Evolutionary conservation across 1,140 invertebrate species (phyloP).

Genomic region (Bathynomus jamesi): DNA sequence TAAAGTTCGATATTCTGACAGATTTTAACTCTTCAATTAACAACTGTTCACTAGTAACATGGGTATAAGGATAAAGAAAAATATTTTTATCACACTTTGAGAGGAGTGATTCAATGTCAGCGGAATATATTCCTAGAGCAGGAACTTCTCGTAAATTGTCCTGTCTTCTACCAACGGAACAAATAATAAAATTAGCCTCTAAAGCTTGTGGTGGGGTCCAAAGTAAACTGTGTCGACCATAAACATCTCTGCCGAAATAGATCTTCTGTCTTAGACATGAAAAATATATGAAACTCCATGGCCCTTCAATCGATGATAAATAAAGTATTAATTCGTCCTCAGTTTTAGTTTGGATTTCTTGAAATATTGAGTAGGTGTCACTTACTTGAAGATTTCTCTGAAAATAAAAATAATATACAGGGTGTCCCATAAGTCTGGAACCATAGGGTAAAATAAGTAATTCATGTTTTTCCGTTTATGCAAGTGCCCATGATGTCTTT

Average conservation of each 20-base stretch:
- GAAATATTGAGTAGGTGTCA: slow-evolving; percentile 40
- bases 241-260: slow-evolving; percentile 76
- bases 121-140: slow-evolving; percentile 25
- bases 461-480: slow-evolving; percentile 18
- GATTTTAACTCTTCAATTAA: not conserved
- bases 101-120: not conserved
- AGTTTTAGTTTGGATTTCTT: slow-evolving; percentile 22
- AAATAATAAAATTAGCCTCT: slow-evolving; percentile 43
- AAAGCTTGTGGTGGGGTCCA: slow-evolving; percentile 48
- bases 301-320: slow-evolving; percentile 60
- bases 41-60: slow-evolving; percentile 7
- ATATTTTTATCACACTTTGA: not conserved
- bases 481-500: slow-evolving; percentile 38
- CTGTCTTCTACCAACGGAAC: slow-evolving; percentile 53
- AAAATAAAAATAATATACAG: slow-evolving; percentile 35
- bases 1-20: not conserved
- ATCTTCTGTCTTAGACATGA: slow-evolving; percentile 54
- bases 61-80: slow-evolving; percentile 8
- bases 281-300: slow-evolving; percentile 74
- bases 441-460: too few relatives aligned
- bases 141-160: slow-evolving; percentile 25
- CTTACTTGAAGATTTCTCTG: slow-evolving; percentile 35
- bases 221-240: slow-evolving; percentile 75
- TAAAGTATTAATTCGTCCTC: slow-evolving; percentile 45
- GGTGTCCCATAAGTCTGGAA: too few relatives aligned